These are phyloP conservation scores for Xerus rutilus DNA, from an alignment of 2,797 vertebrate species.

Conservation along the genomic window DNA sequence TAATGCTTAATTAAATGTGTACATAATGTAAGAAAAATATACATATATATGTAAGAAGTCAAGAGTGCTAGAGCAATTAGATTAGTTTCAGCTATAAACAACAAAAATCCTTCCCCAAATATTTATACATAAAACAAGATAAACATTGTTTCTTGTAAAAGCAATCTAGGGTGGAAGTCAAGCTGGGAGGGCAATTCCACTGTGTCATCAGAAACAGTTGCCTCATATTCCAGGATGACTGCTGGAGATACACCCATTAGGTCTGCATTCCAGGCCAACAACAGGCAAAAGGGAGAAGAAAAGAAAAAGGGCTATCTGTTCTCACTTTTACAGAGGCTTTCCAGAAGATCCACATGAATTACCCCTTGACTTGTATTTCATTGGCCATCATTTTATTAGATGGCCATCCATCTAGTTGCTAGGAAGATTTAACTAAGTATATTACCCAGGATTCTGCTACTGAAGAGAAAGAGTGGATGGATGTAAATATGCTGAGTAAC, in stretches of 20 bases:
- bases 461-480: background rate
- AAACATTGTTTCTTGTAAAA: background rate
- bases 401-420: background rate
- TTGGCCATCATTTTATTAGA: background rate
- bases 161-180: background rate
- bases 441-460: background rate
- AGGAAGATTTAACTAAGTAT: background rate
- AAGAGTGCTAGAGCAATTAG: background rate
- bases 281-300: background rate
- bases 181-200: background rate
- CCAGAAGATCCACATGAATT: background rate
- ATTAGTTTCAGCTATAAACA: background rate
- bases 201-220: background rate
- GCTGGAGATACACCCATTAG: background rate
- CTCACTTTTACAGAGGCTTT: constrained; percentile 6
- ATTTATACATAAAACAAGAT: background rate
- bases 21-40: background rate
- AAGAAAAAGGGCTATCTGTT: background rate
- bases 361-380: background rate
- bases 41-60: background rate
- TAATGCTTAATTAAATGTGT: background rate
- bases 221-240: background rate
- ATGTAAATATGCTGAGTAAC: background rate
- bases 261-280: background rate
- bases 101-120: background rate